phyloP scores from a whole-genome alignment of 2,797 vertebrate genomes.

The Alca torda region DNA sequence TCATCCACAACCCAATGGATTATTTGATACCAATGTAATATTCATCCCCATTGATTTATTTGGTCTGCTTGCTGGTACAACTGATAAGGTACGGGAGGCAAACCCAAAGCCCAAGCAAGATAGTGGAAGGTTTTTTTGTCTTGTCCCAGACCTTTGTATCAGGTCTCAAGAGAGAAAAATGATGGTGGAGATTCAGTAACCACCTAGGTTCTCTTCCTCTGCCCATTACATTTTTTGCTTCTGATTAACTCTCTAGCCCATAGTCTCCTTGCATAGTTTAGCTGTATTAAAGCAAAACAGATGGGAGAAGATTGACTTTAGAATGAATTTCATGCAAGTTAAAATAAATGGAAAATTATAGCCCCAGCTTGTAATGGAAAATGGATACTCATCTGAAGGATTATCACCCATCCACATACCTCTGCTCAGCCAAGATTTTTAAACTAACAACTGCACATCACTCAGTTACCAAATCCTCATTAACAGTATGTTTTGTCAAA shows the following conservation, averaged over 20 bases:
- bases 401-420: conserved; percentile 38
- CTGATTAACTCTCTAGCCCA: not conserved
- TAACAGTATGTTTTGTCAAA: not conserved
- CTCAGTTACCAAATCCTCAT: not conserved
- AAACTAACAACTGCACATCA: not conserved
- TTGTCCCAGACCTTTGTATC: not conserved
- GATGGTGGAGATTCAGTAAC: not conserved
- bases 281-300: conserved; percentile 42
- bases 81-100: not conserved
- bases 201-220: not conserved
- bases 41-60: not conserved
- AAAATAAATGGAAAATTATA: conserved; percentile 54
- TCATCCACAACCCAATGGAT: not conserved
- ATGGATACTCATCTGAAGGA: conserved; percentile 14
- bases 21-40: not conserved
- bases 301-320: conserved; percentile 14
- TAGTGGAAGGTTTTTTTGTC: not conserved
- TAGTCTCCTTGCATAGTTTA: not conserved
- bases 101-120: not conserved
- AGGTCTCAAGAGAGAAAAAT: not conserved
- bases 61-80: not conserved
- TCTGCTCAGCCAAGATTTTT: conserved; percentile 22
- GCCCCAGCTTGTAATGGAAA: conserved; percentile 16
- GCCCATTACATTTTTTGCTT: not conserved
- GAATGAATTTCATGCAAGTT: conserved; percentile 20